Evolutionary conservation across 1,140 invertebrate genomes (phyloP).

Genomic region (honey bee (Apis mellifera)): DNA sequence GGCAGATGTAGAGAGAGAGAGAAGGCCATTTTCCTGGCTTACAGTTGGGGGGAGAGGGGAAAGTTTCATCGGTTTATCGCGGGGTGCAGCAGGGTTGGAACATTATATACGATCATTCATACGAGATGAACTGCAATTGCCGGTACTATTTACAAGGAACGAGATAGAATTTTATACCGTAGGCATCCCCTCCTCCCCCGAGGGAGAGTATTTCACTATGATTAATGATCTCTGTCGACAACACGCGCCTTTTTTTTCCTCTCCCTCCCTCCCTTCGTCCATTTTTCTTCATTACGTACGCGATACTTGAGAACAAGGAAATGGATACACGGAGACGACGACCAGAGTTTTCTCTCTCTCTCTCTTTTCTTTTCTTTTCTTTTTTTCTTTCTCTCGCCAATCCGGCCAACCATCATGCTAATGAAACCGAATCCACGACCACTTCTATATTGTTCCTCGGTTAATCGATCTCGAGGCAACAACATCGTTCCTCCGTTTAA

Average conservation of each 20-base stretch:
- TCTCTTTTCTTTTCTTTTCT: no score
- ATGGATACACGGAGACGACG: conserved; percentile 7
- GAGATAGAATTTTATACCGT: conserved; percentile 32
- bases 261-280: neutral
- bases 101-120: conserved; percentile 38
- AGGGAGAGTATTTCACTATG: conserved; percentile 50
- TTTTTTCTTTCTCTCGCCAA: no score
- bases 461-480: no score
- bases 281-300: conserved; percentile 49
- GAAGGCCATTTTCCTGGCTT: conserved; percentile 13
- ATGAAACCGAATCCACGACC: conserved; percentile 10
- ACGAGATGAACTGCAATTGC: conserved; percentile 46
- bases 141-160: conserved; percentile 46
- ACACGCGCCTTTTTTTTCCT: neutral
- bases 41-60: neutral
- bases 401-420: neutral
- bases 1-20: neutral
- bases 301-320: conserved; percentile 35
- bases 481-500: neutral
- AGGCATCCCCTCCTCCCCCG: neutral
- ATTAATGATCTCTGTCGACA: conserved; percentile 43
- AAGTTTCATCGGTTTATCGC: conserved; percentile 46
- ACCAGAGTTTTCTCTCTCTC: neutral
- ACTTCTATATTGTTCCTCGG: no score
- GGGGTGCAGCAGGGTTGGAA: neutral